Percentiles rank a stretch among this genome's conserved stretches.
Conservation (phyloP, 2,888 invertebrate species). For the Sussaba pulchella region DNA sequence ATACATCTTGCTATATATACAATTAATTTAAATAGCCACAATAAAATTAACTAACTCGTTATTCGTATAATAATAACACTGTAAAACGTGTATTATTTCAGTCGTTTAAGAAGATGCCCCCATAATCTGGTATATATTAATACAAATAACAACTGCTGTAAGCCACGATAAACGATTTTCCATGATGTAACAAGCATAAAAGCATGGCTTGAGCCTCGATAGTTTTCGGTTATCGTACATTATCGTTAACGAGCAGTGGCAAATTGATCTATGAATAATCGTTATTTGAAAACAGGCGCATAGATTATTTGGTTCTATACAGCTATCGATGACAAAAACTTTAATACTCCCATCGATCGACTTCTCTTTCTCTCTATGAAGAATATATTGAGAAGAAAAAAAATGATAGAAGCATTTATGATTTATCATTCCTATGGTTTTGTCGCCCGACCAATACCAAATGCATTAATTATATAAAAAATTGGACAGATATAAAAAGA, state of each 20-base stretch:
- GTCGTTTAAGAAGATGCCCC: conserved; percentile 21
- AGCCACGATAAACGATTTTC: conserved; percentile 50
- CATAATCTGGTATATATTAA: conserved; percentile 48
- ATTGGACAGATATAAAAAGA: too few species aligned
- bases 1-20: too few species aligned
- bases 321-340: neutral
- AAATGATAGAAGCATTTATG: neutral
- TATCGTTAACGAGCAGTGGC: conserved; percentile 23
- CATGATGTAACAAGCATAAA: conserved; percentile 57
- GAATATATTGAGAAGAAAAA: neutral
- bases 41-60: too few species aligned
- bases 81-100: conserved; percentile 1
- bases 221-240: conserved; percentile 46
- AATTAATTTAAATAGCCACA: too few species aligned
- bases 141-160: conserved; percentile 45
- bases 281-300: neutral
- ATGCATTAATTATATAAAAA: conserved; percentile 47
- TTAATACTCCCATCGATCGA: neutral
- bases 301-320: neutral
- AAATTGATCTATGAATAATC: neutral
- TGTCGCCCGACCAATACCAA: conserved; percentile 16
- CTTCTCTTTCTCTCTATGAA: conserved; percentile 1
- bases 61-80: conserved; percentile 3
- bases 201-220: conserved; percentile 36
- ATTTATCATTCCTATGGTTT: neutral